Evolutionary conservation across 2,113 vertebrate species (phyloP), one percentile per base, ranked within the genome.

Genomic region (Mormoops blainvillei): DNA sequence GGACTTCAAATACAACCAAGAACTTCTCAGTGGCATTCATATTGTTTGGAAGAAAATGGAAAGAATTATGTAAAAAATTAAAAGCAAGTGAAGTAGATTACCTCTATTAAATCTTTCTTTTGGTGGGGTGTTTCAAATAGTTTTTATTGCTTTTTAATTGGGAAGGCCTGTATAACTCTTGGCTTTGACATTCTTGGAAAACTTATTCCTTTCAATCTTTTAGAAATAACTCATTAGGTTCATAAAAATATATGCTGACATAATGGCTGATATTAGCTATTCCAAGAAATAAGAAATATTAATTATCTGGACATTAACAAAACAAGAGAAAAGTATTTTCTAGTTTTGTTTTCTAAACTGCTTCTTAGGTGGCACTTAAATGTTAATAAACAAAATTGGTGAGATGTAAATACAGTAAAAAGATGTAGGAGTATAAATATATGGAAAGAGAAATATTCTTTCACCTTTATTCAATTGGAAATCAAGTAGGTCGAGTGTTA

Each of bases 121-220:
- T 83, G 28, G 12, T 83, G 5, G 11, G 43, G 56, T 48, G 20
- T 10, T 95, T 4, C 36, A 52, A 38, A 52, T 33, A 36, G 8
- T 68, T 97, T 84, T 86, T 83, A 61, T 63, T 96, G 71, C 11
- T 36, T 87, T 87, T 77, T 87, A 85, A 71, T 54, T 61, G 41
- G 4, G 43, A 89, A 76, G 36, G 83, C 33, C 18, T 78, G 4
- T n/a, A 4, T 65, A 50, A 63, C 38, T 65, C 45, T 94, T 95
- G 48, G 61, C 38, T 83, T 91, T 92, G 24, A 38, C 11, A 19
- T 74, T 83, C 41, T 80, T 76, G n/a, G 82, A 56, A 82, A 90
- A 81, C 2, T 26, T 85, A 52, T 56, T 93, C 14, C 38, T 88
- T 9, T 26, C 68, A 87, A 71, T 61, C n/a, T 70, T 95, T 56